Conservation (phyloP, 2,797 vertebrate genomes). For the Sarcoramphus papa region DNA sequence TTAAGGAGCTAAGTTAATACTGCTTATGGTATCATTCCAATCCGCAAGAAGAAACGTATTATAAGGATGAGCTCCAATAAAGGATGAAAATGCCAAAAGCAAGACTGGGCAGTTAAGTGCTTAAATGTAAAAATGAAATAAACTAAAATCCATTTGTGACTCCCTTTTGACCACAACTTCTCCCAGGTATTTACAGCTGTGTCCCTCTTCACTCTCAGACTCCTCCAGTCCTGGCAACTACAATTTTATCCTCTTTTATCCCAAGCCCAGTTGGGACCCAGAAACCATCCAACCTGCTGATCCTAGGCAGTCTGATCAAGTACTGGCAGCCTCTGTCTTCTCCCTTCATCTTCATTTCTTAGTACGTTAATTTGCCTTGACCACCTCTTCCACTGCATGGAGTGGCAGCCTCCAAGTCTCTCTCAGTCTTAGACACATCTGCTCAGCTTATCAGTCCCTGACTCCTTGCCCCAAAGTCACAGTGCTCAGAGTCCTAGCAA, state of each 20-base stretch:
- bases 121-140: background rate
- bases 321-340: background rate
- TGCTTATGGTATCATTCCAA: background rate
- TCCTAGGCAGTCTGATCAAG: background rate
- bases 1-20: background rate
- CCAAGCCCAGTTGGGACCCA: background rate
- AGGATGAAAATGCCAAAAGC: background rate
- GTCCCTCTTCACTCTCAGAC: background rate
- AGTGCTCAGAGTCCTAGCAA: background rate
- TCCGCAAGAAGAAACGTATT: background rate
- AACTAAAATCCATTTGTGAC: background rate
- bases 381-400: background rate
- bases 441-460: background rate
- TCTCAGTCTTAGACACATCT: fast-evolving
- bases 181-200: background rate
- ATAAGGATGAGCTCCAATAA: background rate
- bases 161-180: background rate
- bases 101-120: background rate
- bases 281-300: background rate
- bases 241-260: background rate
- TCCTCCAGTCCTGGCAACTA: background rate
- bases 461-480: background rate
- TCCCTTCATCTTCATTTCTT: background rate
- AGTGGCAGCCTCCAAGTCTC: fast-evolving
- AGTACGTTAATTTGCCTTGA: background rate